Conservation (phyloP, 2,888 invertebrate genomes). For the Danaus chrysippus region DNA sequence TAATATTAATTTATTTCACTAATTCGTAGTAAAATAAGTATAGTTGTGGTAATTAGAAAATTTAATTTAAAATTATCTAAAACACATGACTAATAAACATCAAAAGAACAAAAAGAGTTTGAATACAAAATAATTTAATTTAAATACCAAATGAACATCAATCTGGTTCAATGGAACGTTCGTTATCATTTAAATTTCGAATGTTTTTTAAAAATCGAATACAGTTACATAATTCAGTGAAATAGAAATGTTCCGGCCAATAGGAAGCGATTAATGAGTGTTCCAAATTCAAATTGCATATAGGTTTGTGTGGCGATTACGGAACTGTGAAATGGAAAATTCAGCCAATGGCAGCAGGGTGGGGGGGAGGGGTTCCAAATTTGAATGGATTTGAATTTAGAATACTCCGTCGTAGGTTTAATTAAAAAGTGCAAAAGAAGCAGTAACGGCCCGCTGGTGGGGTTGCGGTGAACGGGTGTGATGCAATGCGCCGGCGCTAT, state of each 20-base stretch:
- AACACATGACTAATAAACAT: too few relatives aligned
- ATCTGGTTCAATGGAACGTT: background rate
- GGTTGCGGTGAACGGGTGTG: conserved; percentile 67
- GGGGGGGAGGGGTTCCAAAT: too few relatives aligned
- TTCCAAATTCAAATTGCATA: too few relatives aligned
- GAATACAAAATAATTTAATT: background rate
- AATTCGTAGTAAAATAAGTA: too few relatives aligned
- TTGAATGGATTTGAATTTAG: background rate
- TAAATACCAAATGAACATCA: background rate
- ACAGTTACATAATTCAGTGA: background rate
- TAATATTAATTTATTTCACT: too few relatives aligned
- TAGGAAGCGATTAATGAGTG: background rate
- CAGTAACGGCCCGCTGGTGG: conserved; percentile 40
- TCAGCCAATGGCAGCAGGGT: too few relatives aligned
- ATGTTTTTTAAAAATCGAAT: background rate
- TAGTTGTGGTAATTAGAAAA: too few relatives aligned
- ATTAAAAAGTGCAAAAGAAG: conserved; percentile 22
- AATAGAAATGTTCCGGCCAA: background rate
- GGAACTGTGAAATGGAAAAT: too few relatives aligned
- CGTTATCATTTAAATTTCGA: too few relatives aligned
- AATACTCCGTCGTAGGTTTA: conserved; percentile 5
- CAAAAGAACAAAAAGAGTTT: too few relatives aligned
- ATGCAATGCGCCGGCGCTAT: conserved; percentile 57
- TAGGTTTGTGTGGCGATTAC: too few relatives aligned
- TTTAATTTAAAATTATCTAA: too few relatives aligned